These are phyloP conservation scores for Dyspetes luteomarginatus DNA, from an alignment of 2,888 invertebrate species.

Conservation along the genomic window DNA sequence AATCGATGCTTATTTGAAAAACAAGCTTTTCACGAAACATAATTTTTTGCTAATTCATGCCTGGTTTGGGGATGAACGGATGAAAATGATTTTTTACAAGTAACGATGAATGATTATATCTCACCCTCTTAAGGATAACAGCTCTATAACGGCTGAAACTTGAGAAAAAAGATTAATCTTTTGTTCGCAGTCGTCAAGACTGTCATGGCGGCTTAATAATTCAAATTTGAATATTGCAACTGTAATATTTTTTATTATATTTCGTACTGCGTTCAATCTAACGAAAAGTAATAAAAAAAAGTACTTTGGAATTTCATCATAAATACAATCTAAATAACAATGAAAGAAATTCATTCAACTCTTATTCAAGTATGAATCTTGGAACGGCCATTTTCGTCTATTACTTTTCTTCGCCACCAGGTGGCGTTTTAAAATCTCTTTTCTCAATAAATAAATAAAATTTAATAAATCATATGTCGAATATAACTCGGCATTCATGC, in stretches of 20 bases:
- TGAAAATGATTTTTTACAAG: slow-evolving; percentile 27
- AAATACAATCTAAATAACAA: too few species aligned
- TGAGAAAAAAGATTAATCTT: slow-evolving; percentile 35
- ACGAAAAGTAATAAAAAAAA: too few species aligned
- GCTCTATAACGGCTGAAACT: slow-evolving; percentile 6
- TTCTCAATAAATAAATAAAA: slow-evolving; percentile 32
- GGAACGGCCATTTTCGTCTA: background rate
- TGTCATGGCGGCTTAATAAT: background rate
- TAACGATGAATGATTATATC: slow-evolving; percentile 15
- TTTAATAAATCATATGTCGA: background rate
- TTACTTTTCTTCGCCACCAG: background rate
- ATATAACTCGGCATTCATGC: slow-evolving; percentile 50
- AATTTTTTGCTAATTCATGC: slow-evolving; percentile 46
- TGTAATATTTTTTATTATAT: too few species aligned
- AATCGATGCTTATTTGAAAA: too few species aligned
- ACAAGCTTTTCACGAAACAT: too few species aligned
- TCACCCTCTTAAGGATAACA: slow-evolving; percentile 19
- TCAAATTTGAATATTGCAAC: too few species aligned
- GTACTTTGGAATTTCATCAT: too few species aligned
- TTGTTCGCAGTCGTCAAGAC: background rate
- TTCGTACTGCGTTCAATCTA: too few species aligned
- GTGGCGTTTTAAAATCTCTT: slow-evolving; percentile 4
- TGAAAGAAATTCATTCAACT: background rate
- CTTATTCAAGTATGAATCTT: background rate
- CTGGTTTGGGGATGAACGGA: slow-evolving; percentile 24